A percentile compares a stretch with the other conserved stretches of the same genome.
Evolutionary conservation across 2,888 invertebrate genomes (phyloP).

Genomic region (Syrista parreyssii): DNA sequence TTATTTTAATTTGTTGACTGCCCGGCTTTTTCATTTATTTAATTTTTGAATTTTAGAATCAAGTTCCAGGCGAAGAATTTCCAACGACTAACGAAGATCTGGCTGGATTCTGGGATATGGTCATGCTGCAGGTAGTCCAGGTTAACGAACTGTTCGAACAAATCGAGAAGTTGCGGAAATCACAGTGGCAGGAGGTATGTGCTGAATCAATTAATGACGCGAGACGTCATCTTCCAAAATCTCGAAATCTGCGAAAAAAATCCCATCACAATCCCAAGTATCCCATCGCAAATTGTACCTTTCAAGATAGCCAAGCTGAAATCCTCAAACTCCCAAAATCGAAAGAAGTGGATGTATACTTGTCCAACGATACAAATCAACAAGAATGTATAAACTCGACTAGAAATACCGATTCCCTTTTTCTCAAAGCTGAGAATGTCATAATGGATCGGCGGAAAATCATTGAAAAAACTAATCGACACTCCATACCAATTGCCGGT

Average conservation of each 20-base stretch:
- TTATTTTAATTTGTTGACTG: not conserved
- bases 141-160: constrained; percentile 83
- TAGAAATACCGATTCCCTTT: not conserved
- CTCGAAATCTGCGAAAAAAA: not conserved
- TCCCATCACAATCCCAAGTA: not conserved
- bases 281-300: not conserved
- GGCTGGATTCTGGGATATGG: constrained; percentile 99
- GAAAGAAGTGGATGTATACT: not conserved
- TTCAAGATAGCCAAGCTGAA: not conserved
- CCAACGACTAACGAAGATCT: constrained; percentile 91
- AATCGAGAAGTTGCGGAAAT: constrained; percentile 72
- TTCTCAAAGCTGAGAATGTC: not conserved
- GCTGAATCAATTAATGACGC: constrained; percentile 15
- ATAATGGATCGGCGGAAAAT: not conserved
- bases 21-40: constrained; percentile 4
- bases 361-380: not conserved
- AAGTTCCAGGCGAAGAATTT: constrained; percentile 81
- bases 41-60: constrained; percentile 66
- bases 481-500: not conserved
- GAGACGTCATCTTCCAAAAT: not conserved
- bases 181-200: constrained; percentile 76
- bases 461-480: constrained; percentile 9
- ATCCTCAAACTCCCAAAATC: not conserved
- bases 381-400: not conserved
- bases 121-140: constrained; percentile 89